These are phyloP conservation scores for Hippocampus zosterae DNA, from an alignment of 2,113 vertebrate genomes.

Conservation along the genomic window DNA sequence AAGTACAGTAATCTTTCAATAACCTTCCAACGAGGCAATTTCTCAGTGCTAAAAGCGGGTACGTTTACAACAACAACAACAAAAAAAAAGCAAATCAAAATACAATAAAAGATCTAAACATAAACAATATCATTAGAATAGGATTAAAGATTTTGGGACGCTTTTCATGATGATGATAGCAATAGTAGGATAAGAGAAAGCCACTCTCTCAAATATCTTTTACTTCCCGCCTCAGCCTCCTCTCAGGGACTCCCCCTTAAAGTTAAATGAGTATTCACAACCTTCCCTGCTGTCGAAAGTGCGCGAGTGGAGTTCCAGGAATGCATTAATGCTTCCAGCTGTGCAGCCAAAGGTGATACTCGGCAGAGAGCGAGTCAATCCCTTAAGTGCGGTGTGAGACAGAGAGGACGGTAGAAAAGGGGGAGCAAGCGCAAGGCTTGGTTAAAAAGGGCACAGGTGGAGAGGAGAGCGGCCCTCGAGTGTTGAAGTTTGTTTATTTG, in stretches of 20 bases:
- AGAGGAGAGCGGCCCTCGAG: constrained; percentile 15
- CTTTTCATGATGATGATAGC: background rate
- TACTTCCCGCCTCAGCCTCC: constrained; percentile 28
- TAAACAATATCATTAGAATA: background rate
- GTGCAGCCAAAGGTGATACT: constrained; percentile 48
- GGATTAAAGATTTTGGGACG: too few species aligned
- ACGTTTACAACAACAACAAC: constrained; percentile 5
- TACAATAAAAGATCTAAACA: too few species aligned
- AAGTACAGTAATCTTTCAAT: constrained; percentile 42
- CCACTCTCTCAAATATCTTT: constrained; percentile 43
- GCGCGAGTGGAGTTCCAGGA: constrained; percentile 54
- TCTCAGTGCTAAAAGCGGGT: constrained; percentile 4
- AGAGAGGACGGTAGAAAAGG: constrained; percentile 10
- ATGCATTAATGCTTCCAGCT: constrained; percentile 49
- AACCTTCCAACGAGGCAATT: constrained; percentile 30
- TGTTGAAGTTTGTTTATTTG: background rate
- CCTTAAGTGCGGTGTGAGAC: constrained; percentile 33
- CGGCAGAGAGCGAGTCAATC: constrained; percentile 49
- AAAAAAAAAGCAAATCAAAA: background rate
- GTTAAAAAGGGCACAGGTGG: constrained; percentile 38
- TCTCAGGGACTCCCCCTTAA: constrained; percentile 20
- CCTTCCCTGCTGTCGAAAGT: constrained; percentile 41
- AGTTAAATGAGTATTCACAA: constrained; percentile 31
- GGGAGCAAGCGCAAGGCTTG: background rate
- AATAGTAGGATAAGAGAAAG: background rate